Evolutionary conservation across 1,140 invertebrate species (phyloP).

Genomic region (Polyergus mexicanus): DNA sequence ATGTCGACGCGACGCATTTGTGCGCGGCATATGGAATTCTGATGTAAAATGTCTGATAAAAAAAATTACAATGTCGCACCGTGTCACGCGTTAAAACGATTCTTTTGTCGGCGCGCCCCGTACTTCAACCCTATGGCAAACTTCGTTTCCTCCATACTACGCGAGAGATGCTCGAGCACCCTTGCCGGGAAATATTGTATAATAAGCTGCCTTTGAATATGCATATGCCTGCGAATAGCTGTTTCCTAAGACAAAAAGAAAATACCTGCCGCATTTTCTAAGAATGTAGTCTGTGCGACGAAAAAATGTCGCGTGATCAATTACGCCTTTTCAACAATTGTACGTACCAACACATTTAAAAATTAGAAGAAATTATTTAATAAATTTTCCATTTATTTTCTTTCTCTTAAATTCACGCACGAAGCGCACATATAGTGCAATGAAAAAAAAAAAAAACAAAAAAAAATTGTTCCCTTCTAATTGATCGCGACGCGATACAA

Average conservation of each 20-base stretch:
- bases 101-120: slow-evolving; percentile 2
- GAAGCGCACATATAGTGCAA: not conserved
- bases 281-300: not conserved
- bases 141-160: slow-evolving; percentile 8
- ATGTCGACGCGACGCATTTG: not conserved
- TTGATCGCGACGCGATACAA: not conserved
- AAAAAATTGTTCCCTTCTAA: not conserved
- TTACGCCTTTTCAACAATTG: not conserved
- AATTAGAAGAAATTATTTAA: no score
- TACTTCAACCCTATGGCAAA: not conserved
- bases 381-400: not conserved
- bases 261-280: not conserved
- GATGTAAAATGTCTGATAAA: slow-evolving; percentile 19
- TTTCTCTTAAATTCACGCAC: not conserved
- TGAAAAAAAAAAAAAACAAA: not conserved
- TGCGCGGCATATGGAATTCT: not conserved
- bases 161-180: not conserved
- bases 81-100: slow-evolving; percentile 20
- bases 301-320: not conserved
- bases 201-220: slow-evolving; percentile 21
- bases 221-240: not conserved
- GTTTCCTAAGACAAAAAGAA: not conserved
- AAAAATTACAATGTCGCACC: slow-evolving; percentile 30
- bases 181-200: slow-evolving; percentile 5
- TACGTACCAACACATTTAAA: not conserved